Evolutionary conservation across 2,113 vertebrate genomes (phyloP).

Genomic region (Pteropus alecto): DNA sequence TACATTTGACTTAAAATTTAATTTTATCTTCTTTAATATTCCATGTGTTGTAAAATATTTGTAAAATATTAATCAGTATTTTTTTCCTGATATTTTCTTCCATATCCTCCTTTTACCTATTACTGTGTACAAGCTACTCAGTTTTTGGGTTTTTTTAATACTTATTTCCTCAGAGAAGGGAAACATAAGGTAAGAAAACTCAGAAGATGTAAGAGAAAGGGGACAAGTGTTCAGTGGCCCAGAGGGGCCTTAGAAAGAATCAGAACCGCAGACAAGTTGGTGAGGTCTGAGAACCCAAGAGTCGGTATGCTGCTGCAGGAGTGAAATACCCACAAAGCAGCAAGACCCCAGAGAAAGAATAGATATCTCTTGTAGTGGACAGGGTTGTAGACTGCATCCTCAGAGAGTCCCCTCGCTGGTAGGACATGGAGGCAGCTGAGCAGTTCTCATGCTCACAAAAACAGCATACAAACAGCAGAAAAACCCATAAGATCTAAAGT

Average conservation of each 20-base stretch:
- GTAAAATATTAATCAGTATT: background rate
- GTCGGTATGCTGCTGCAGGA: rapidly evolving
- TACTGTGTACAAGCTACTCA: background rate
- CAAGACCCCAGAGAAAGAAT: background rate
- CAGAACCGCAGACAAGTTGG: no score
- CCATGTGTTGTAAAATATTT: background rate
- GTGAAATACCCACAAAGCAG: background rate
- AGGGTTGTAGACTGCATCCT: background rate
- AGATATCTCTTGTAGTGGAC: no score
- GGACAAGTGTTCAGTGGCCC: background rate
- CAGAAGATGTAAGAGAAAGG: background rate
- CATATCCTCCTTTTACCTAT: background rate
- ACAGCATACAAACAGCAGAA: background rate
- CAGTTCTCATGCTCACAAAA: background rate
- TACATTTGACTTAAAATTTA: background rate
- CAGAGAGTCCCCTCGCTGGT: background rate
- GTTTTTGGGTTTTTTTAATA: background rate
- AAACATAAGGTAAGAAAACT: background rate
- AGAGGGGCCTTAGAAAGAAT: background rate
- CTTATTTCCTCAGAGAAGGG: background rate
- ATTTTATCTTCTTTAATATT: background rate
- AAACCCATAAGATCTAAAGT: background rate
- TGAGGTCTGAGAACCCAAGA: background rate
- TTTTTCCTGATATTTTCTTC: background rate
- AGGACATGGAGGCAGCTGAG: background rate